A percentile compares a stretch with the other conserved stretches of the same genome.
Conservation (phyloP, 2,888 invertebrate species). For the Aphidoletes aphidimyza region DNA sequence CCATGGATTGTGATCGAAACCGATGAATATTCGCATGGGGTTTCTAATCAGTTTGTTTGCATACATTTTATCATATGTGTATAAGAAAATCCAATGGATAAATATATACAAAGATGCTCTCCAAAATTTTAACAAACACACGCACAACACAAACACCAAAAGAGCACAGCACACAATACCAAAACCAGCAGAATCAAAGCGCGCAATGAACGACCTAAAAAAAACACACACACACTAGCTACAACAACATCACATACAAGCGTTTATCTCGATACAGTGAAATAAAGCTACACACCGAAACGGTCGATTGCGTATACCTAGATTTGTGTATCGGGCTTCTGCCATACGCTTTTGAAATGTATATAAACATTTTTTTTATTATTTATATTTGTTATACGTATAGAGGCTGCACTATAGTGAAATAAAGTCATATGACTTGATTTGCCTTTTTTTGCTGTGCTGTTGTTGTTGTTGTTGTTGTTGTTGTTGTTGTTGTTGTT, state of each 20-base stretch:
- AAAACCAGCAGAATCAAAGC: neutral
- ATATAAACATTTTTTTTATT: neutral
- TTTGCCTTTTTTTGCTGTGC: neutral
- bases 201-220: slow-evolving; percentile 13
- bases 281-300: neutral
- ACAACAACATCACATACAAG: neutral
- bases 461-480: too few relatives aligned
- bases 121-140: neutral
- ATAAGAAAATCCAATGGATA: neutral
- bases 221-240: too few relatives aligned
- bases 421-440: slow-evolving; percentile 53
- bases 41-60: slow-evolving; percentile 26
- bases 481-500: too few relatives aligned
- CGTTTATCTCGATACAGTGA: slow-evolving; percentile 18
- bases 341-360: neutral
- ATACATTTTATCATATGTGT: neutral
- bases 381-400: slow-evolving; percentile 26
- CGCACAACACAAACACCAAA: neutral
- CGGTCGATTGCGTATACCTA: neutral
- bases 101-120: neutral
- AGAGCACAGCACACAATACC: neutral
- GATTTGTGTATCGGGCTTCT: slow-evolving; percentile 12
- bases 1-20: too few relatives aligned
- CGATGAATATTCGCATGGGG: neutral
- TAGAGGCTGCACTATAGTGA: slow-evolving; percentile 20